Evolutionary conservation across 2,113 vertebrate genomes (phyloP), one percentile per base, ranked within the genome.

Genomic region (Corapipo altera): DNA sequence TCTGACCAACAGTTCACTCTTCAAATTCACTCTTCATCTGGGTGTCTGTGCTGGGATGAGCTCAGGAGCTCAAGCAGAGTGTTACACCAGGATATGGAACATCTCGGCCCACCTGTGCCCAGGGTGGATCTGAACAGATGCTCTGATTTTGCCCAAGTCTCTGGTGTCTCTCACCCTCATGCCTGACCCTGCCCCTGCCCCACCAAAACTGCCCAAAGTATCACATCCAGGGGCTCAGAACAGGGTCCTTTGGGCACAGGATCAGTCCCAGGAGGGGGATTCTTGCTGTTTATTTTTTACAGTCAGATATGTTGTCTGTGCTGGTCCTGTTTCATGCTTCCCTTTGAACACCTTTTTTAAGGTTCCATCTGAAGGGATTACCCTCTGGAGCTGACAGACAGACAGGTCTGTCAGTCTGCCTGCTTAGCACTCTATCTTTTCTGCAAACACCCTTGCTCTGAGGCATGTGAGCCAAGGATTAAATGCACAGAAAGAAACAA

Each of bases 401-500:
- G 83, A 76, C 79, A 89, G 76, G 43, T 91, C 88, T 76, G 82
- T 72, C 19, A 3, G 58, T 94, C 76, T 76, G 61, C 67, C 83
- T 87, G 79, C 85, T 88, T 43, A 93, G 72, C 46, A 27, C 64
- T 93, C 92, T 22, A 65, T 82, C 94, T 85, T 73, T 85, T 43
- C 82, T 86, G 85, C 74, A 93, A 88, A 80, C 33, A 85, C 43
- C 54, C 75, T 44, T 57, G 67, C 55, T 91, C 71, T 66, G 5
- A 9, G 73, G 78, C 51, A 18, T 44, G 64, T 30, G 82, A 96
- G 85, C 91, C 90, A 74, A n/a, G 91, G 82, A 90, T 92, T 92
- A 91, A 81, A 94, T 0, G 49, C 75, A 48, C 73, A 92, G 95
- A 93, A 71, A 93, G 92, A 90, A 96, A 90, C 90, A 88, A 84